A percentile compares a stretch with the other conserved stretches of the same genome.
Evolutionary conservation across 2,888 invertebrate genomes (phyloP).

Genomic region (Podabrus alpinus): DNA sequence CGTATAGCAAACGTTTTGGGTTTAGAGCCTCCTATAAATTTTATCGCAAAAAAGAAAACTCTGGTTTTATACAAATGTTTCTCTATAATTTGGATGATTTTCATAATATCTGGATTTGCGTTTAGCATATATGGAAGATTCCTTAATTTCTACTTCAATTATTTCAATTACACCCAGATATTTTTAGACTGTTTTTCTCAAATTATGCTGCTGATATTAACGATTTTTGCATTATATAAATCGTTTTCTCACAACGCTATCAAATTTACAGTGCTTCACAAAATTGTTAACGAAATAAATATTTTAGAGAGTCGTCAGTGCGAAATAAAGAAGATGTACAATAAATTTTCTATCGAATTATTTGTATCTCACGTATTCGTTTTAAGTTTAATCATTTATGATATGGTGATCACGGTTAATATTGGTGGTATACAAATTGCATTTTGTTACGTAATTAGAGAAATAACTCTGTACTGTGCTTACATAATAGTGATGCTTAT

Average conservation of each 20-base stretch:
- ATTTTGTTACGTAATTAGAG: not conserved
- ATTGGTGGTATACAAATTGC: not conserved
- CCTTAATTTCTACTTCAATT: not conserved
- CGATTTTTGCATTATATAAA: not conserved
- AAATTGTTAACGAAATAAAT: not conserved
- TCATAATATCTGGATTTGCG: not conserved
- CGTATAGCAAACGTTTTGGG: not conserved
- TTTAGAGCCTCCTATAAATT: not conserved
- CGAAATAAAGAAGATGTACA: not conserved
- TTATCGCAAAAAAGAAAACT: not conserved
- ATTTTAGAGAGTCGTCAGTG: not conserved
- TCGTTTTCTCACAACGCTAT: not conserved
- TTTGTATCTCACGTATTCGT: not conserved
- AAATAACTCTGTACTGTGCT: not conserved
- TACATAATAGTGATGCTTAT: not conserved
- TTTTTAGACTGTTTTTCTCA: not conserved
- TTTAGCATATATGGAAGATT: not conserved
- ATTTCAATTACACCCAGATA: not conserved
- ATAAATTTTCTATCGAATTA: not conserved
- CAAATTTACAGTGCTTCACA: not conserved
- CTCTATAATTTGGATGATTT: not conserved
- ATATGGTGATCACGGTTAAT: not conserved
- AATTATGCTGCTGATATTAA: not conserved
- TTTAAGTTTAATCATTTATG: not conserved
- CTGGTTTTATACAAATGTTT: not conserved